Evolutionary conservation across 2,888 invertebrate genomes (phyloP), one percentile per base, ranked within the genome.

Genomic region (Chrysolina haemoptera): DNA sequence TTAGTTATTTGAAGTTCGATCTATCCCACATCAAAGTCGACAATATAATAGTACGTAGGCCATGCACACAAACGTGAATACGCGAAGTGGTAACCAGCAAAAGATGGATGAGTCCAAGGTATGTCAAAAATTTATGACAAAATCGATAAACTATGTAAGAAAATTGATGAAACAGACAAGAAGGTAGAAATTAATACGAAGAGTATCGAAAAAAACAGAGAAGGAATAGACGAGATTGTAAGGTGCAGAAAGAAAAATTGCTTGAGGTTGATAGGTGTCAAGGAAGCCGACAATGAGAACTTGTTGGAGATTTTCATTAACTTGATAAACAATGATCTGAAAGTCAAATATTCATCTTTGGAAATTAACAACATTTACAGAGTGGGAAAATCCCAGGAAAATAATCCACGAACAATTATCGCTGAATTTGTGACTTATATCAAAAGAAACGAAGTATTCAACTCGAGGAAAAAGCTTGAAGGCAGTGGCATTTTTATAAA

Each of bases 81-180:
- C 12, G 5, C 27, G 27, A 1, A 27, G 27, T 27, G 27, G 5
- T 27, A 48, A n/a, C 48, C 48, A 48, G 48, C 48, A 6, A n/a
- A 48, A n/a, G 48, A 48, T 48, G 48, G 48, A 48, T n/a, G 48
- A 48, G 14, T 12, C 12, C 48, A 48, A 48, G 48, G 48, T 48
- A 48, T 48, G 48, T 48, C 14, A 48, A n/a, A 48, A 48, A n/a
- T 48, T 48, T n/a, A 48, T 48, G 48, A n/a, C 48, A 11, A 48
- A 48, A 27, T 27, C 27, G 27, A 48, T 12, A 48, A 48, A n/a
- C n/a, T n/a, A 5, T 48, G 48, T 48, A 11, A n/a, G 48, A 48
- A 14, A 48, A n/a, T 48, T 5, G 48, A 48, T 48, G 10, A 11
- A 48, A 48, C n/a, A 2, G n/a, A 48, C 48, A 48, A 48, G 14